Base-by-base conservation (phyloP, 2,888 invertebrate species). In the Eupithecia tripunctaria region DNA sequence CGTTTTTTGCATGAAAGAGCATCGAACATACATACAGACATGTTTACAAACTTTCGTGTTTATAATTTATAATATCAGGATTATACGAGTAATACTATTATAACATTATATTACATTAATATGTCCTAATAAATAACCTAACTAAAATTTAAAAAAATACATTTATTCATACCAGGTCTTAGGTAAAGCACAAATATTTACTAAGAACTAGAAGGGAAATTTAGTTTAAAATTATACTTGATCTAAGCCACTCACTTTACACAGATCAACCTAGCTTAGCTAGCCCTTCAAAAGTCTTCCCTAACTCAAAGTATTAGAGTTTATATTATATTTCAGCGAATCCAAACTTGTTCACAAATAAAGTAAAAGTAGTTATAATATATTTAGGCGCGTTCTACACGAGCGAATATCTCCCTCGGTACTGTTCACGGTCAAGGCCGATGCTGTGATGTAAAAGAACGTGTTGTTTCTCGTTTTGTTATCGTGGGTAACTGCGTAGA, bases 361-460 rank as follows among this genome's bases (percentile, higher is more conserved):
- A 63, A 64, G 64, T 64, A 64, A 64, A 64, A 36, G 64, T 64
- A n/a, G 38, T 21, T 64, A 36, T 63, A 25, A n/a, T n/a, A n/a
- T n/a, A n/a, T n/a, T n/a, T 64, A 64, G 25, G 21, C 18, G 38
- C 64, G 64, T 64, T 64, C 25, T 36, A 63, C 29, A 63, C 36
- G 32, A 36, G 63, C 63, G 38, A 64, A 21, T 64, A 36, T 64
- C 64, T 36, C 41, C 64, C 38, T 29, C 29, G 29, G 18, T 67
- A 68, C 63, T 67, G n/a, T 68, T 41, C 73, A 74, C 69, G 66
- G 74, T 63, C 74, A 74, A 74, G 74, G 74, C 41, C 66, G 27
- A 18, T 29, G 21, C n/a, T 32, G 68, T 74, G 47, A 71, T 68
- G 62, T 68, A 68, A 74, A 67, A 59, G 63, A 70, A 64, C 56